Percentiles rank a stretch among this genome's conserved stretches.
phyloP scores from a whole-genome alignment of 2,113 vertebrate genomes.

The Dolichallabes microphthalmus region DNA sequence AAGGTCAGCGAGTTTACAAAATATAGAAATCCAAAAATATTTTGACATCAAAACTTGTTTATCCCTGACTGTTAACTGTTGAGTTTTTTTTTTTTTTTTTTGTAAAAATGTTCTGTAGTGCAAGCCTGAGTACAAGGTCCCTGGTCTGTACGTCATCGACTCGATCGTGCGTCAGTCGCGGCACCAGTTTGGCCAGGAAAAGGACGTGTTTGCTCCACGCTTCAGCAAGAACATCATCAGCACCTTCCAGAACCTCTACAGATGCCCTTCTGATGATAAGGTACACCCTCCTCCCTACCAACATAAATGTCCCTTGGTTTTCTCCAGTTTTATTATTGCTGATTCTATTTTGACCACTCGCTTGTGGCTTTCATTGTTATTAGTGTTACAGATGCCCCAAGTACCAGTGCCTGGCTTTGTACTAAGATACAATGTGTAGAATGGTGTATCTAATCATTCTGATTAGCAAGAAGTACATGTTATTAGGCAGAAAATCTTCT shows the following conservation, averaged over 20 bases:
- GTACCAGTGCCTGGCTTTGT: too few relatives aligned
- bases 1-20: slow-evolving; percentile 78
- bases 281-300: slow-evolving; percentile 61
- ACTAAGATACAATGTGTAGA: too few relatives aligned
- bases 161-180: slow-evolving; percentile 97
- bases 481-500: too few relatives aligned
- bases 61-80: background rate
- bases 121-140: slow-evolving; percentile 98
- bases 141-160: slow-evolving; percentile 96
- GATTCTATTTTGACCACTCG: too few relatives aligned
- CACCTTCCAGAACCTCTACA: slow-evolving; percentile 98
- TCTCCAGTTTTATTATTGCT: too few relatives aligned
- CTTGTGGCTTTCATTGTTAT: too few relatives aligned
- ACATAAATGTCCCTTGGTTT: too few relatives aligned
- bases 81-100: background rate
- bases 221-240: slow-evolving; percentile 98
- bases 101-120: slow-evolving; percentile 71
- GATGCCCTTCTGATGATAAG: slow-evolving; percentile 97
- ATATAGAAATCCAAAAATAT: background rate
- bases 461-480: too few relatives aligned
- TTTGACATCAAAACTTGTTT: background rate
- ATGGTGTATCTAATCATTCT: too few relatives aligned
- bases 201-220: slow-evolving; percentile 96
- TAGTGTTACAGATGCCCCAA: too few relatives aligned
- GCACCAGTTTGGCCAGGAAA: slow-evolving; percentile 97